A percentile compares a stretch with the other conserved stretches of the same genome.
phyloP scores from a whole-genome alignment of 1,140 invertebrate genomes.

The Macrobrachium rosenbergii region DNA sequence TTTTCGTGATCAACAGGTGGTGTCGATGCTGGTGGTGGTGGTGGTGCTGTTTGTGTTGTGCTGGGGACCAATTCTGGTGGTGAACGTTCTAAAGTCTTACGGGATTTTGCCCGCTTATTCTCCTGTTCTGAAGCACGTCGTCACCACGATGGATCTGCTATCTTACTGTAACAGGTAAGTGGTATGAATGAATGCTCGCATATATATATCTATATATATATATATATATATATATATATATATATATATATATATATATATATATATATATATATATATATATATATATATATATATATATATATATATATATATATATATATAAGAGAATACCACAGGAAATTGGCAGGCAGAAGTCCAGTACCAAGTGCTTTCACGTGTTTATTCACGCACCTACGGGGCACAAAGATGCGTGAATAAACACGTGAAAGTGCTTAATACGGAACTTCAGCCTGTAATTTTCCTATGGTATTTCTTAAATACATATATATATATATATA shows the following conservation, averaged over 20 bases:
- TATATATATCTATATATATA: neutral
- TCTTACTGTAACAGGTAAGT: slow-evolving; percentile 79
- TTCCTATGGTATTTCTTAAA: too few relatives aligned
- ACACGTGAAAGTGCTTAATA: too few relatives aligned
- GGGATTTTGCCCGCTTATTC: slow-evolving; percentile 71
- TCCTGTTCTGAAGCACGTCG: slow-evolving; percentile 75
- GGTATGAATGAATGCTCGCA: neutral
- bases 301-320: too few relatives aligned
- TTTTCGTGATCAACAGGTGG: slow-evolving; percentile 73
- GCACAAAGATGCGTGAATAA: too few relatives aligned
- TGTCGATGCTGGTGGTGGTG: slow-evolving; percentile 81
- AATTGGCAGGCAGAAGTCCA: too few relatives aligned
- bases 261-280: too few relatives aligned
- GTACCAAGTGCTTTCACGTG: too few relatives aligned
- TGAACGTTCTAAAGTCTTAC: slow-evolving; percentile 78
- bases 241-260: neutral
- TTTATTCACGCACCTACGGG: too few relatives aligned
- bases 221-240: neutral
- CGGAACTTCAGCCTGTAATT: too few relatives aligned
- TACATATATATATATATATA: too few relatives aligned
- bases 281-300: too few relatives aligned
- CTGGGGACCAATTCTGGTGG: slow-evolving; percentile 79
- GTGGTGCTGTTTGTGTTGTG: slow-evolving; percentile 79
- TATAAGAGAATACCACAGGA: too few relatives aligned
- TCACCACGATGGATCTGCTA: slow-evolving; percentile 77